Percentiles rank a stretch among this genome's conserved stretches.
Evolutionary conservation across 2,888 invertebrate genomes (phyloP).

Genomic region (Lepidonotus clava): DNA sequence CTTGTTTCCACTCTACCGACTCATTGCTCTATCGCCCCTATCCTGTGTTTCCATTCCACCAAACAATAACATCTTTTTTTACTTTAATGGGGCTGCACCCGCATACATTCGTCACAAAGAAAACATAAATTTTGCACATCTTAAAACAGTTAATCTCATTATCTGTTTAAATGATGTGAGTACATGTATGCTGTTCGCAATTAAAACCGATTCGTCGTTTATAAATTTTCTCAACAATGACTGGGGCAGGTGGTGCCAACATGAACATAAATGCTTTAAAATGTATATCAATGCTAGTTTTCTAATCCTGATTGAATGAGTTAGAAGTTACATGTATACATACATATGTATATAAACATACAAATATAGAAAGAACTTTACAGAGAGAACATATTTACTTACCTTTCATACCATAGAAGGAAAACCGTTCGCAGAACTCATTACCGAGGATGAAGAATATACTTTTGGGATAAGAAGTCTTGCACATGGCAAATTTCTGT

Average conservation of each 20-base stretch:
- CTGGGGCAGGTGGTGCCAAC: not conserved
- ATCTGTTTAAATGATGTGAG: too few relatives aligned
- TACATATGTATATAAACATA: too few relatives aligned
- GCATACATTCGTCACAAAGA: too few relatives aligned
- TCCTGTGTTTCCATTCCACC: not conserved
- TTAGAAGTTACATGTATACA: not conserved
- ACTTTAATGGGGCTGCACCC: not conserved
- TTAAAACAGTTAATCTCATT: too few relatives aligned
- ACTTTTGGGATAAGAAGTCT: conserved; percentile 87
- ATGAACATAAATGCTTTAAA: not conserved
- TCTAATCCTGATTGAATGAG: not conserved
- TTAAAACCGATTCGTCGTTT: too few relatives aligned
- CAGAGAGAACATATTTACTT: conserved; percentile 36
- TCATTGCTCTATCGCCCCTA: not conserved
- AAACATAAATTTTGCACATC: too few relatives aligned
- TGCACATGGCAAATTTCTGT: conserved; percentile 61
- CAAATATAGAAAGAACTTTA: too few relatives aligned
- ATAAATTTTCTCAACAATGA: not conserved
- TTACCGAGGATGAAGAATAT: conserved; percentile 96
- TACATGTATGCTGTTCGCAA: too few relatives aligned
- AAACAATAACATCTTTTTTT: not conserved
- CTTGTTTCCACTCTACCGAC: not conserved
- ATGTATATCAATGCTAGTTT: not conserved
- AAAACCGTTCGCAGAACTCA: conserved; percentile 99
- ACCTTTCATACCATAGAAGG: conserved; percentile 90